Evolutionary conservation across 2,113 vertebrate species (phyloP), one percentile per base, ranked within the genome.

Genomic region (Merops nubicus): DNA sequence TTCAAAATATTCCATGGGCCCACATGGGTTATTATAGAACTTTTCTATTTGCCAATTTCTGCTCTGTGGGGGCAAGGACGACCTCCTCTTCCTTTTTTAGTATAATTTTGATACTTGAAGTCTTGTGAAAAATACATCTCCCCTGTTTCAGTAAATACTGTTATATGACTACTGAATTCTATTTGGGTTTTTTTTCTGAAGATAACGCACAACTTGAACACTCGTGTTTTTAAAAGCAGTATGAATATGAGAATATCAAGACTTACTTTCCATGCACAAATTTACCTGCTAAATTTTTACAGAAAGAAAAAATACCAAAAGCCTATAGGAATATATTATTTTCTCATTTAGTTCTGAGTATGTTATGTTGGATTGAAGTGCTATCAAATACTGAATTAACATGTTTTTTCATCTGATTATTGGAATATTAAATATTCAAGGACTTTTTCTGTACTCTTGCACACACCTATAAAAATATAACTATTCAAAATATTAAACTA

Each of bases 101-200:
- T 42, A 59, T 28, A 69, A 65, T 83, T 75, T 40, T 63, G 9
- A 50, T 60, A 78, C 59, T 33, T 60, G 57, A 72, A 94, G 54
- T 80, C 56, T 93, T 43, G 38, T 85, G 78, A 92, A 93, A 96
- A 93, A 93, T 15, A 65, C 5, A 45, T 50, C 40, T 64, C 56
- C 48, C 18, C 9, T 56, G 34, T 68, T 85, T 64, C 65, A 77
- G 34, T 72, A 79, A 90, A 88, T 68, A 56, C 17, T 76, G 59
- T 47, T 91, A 78, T 7, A 59, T 20, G 40, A 26, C 42, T 33
- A 67, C 16, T 1, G 4, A 81, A 76, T 77, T 92, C 26, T 56
- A 36, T 67, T 38, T 62, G 2, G 7, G 29, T 20, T 13, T 60
- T 64, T 80, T 26, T 81, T 75, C 77, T 60, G 25, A 64, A 48